Conservation (phyloP, 2,797 vertebrate species). For the Ptychadena robeensis region DNA sequence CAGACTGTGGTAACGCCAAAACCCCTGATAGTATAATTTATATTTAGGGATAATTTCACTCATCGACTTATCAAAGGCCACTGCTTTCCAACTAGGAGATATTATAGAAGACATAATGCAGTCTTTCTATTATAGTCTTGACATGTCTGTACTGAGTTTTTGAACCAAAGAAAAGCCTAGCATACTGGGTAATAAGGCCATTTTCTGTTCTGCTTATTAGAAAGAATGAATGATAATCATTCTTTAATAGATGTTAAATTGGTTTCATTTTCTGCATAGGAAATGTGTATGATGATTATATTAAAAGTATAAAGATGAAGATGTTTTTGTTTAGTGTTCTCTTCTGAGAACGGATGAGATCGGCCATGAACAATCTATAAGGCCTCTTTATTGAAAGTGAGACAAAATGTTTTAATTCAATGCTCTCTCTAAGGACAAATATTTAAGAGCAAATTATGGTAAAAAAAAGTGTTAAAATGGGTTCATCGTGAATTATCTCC, state of each 20-base stretch:
- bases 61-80: slow-evolving; percentile 37
- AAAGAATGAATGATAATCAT: slow-evolving; percentile 39
- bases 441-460: neutral
- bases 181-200: slow-evolving; percentile 37
- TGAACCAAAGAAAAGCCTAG: slow-evolving; percentile 45
- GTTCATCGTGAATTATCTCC: neutral
- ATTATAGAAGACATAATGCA: slow-evolving; percentile 41
- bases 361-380: neutral
- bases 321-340: slow-evolving; percentile 33
- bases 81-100: slow-evolving; percentile 33
- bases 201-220: slow-evolving; percentile 33
- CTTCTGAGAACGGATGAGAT: neutral
- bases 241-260: slow-evolving; percentile 39
- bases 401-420: neutral
- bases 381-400: neutral
- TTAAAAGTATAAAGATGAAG: neutral
- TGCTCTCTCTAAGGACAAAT: neutral
- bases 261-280: slow-evolving; percentile 32
- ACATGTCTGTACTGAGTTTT: slow-evolving; percentile 48
- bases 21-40: no score
- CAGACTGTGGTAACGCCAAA: no score
- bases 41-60: slow-evolving; percentile 38
- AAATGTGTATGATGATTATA: slow-evolving; percentile 20
- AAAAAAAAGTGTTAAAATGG: neutral
- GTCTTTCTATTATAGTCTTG: slow-evolving; percentile 41